Base-by-base conservation (phyloP, 2,888 invertebrate species). In the Seladonia tumulorum region DNA sequence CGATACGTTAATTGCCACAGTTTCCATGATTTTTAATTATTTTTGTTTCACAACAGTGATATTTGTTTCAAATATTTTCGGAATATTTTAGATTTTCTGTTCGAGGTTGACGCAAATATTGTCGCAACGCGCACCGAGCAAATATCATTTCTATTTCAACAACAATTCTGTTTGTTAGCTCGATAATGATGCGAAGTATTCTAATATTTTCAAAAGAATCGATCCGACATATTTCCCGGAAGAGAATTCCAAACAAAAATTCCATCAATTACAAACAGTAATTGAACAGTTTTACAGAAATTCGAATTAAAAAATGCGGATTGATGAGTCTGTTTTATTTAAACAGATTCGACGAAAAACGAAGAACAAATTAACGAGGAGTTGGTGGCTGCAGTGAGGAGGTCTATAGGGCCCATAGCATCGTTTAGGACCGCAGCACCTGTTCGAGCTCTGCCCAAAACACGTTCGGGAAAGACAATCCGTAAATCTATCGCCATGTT, bases 401-500 rank as follows among this genome's bases (percentile, higher is more conserved):
- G 96, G 73, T 93, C 97, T 66, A 97, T 98, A 76, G 98, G 98
- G 0, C 98, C 99, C 0, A 98, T 99, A 12, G 99, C 99, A 1
- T 97, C 98, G 0, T 98, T 99, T 94, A 97, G 97, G 87, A 96
- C 97, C 89, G 97, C 97, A 0, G 97, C 97, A 0, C 96, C 98
- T 0, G 98, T 99, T 0, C 96, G 96, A 25, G 98, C 97, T 0
- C 95, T 99, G 68, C 99, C 99, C 0, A 96, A 98, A 83, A 99
- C 99, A 0, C 96, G 99, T 77, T 99, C 99, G 1, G 98, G 98
- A 47, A 97, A 97, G 95, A 96, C 96, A n/a, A 96, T 98, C 42
- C 96, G 99, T 57, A 98, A 98, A 93, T 97, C 98, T 0, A 97
- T 99, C 89, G 96, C 98, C 0, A 98, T 98, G 93, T 96, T 99